Base-by-base conservation (phyloP, 1,140 invertebrate species). In the Chironomus tepperi region DNA sequence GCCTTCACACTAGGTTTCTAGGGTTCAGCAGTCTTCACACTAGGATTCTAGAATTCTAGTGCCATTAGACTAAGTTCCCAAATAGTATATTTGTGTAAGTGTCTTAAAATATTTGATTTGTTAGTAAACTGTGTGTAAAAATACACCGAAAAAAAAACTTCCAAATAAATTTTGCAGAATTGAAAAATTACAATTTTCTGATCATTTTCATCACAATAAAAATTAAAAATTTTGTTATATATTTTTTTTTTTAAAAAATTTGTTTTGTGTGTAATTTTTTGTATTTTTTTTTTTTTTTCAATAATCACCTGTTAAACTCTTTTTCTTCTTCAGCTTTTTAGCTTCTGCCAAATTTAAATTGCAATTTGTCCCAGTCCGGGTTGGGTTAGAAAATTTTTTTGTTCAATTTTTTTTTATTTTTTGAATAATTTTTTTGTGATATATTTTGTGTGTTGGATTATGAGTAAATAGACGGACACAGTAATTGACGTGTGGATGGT, bases 271-370 rank as follows among this genome's bases (percentile, higher is more conserved):
- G 24, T 34, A 75, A 76, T 75, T 76, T 75, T 21, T 73, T 73
- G 18, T 16, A 64, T 65, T 73, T 74, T 75, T 75, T 65, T 73
- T 74, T 75, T 75, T 65, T 16, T 74, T 67, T 75, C 43, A 21
- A 42, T 64, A 80, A 78, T 93, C 91, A 93, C 91, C 91, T 89
- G 91, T 87, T 85, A 92, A 84, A 84, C 90, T 93, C 88, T 93
- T 93, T 87, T 91, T 92, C 87, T 91, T 91, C 87, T 90, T 89
- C 85, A 92, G 89, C 89, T 93, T 94, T 93, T 93, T 94, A 88
- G 91, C 91, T 89, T 94, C 93, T 94, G 89, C 79, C 77, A 75
- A 70, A 75, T 75, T 78, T 77, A 75, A 74, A 77, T 75, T 74
- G 73, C 74, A 34, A 75, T 77, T 74, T 21, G 57, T 75, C 47